Evolutionary conservation across 2,797 vertebrate species (phyloP), one percentile per base, ranked within the genome.

Genomic region (Neostethus bicornis): DNA sequence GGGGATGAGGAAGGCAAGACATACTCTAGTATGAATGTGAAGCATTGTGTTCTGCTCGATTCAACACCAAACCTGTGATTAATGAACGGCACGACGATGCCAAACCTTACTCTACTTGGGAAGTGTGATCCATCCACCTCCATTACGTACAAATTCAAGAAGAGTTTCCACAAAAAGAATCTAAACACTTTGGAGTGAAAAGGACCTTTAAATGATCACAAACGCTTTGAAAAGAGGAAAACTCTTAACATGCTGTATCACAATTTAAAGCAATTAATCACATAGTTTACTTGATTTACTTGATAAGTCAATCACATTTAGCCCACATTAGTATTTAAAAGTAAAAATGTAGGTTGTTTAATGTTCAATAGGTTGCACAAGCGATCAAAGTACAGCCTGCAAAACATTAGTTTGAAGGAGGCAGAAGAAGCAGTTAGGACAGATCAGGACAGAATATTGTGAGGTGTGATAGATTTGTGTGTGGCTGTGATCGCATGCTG

Each of bases 31-130:
- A 70, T 60, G 66, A 85, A 85, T 82, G 74, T 73, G 77, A 75
- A 66, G 73, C 75, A 79, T 79, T 85, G 73, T 83, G 79, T 76
- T 85, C 72, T 54, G 65, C 77, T 79, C 47, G 45, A 71, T 80
- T 85, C 73, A 75, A 77, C 77, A 83, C 70, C 57, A 76, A 84
- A 85, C 66, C 68, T 83, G 76, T 77, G 74, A 84, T 83, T 80
- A 87, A 86, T 84, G 69, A 85, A 79, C 63, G 76, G 59, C 62
- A 59, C 49, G 75, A 62, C 53, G 73, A 83, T 66, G 69, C 76
- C 82, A 83, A 32, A 76, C 59, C 79, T 75, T 79, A 79, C 83
- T 83, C 77, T 74, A 70, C 61, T 66, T 26, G 3, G 43, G 68
- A 73, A 73, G 68, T 86, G 75, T 75, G 67, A 86, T 73, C 71